Evolutionary conservation across 2,888 invertebrate species (phyloP).

Genomic region (Cheilosia vulpina): DNA sequence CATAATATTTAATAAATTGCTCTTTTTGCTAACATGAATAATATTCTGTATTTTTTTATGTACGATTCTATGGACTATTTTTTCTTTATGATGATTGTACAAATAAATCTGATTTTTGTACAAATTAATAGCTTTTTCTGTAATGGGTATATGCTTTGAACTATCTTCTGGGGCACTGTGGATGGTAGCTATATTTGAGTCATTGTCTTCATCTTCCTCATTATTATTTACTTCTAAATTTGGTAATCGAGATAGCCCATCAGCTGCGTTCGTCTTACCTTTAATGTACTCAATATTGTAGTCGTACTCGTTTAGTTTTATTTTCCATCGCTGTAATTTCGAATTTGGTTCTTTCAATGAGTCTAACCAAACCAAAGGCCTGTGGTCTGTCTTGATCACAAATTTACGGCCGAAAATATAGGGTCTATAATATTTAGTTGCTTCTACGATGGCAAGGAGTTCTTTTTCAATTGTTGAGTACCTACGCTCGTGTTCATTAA

Average conservation of each 20-base stretch:
- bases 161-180: conserved; percentile 1
- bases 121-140: conserved; percentile 1
- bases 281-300: conserved; percentile 77
- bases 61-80: not conserved
- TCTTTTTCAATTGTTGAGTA: conserved; percentile 79
- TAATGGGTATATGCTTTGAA: not conserved
- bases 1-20: not conserved
- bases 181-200: not conserved
- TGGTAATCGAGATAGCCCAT: conserved; percentile 76
- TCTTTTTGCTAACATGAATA: conserved; percentile 4
- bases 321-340: conserved; percentile 80
- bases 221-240: conserved; percentile 1
- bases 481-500: conserved; percentile 75
- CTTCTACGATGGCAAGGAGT: conserved; percentile 79
- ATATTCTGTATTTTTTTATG: not conserved
- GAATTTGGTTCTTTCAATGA: conserved; percentile 80
- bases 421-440: conserved; percentile 79
- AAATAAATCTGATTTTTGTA: not conserved
- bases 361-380: conserved; percentile 80
- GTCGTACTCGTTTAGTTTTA: conserved; percentile 78
- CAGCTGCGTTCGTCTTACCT: conserved; percentile 64
- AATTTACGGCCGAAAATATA: conserved; percentile 80
- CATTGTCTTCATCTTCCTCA: conserved; percentile 1
- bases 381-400: conserved; percentile 81
- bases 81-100: not conserved